A percentile compares a stretch with the other conserved stretches of the same genome.
Evolutionary conservation across 2,113 vertebrate species (phyloP).

Genomic region (Saccopteryx bilineata): DNA sequence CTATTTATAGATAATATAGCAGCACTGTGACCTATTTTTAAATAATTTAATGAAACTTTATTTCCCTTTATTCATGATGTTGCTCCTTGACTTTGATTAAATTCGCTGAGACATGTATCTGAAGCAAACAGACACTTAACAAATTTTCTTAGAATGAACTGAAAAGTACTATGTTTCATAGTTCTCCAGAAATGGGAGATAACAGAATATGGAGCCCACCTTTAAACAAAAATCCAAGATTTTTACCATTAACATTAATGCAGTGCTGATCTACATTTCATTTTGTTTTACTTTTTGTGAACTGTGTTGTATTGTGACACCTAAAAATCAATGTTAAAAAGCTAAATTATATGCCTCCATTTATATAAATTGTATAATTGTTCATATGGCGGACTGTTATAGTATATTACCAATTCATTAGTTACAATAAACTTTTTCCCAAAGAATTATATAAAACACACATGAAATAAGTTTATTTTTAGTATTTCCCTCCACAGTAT

Average conservation of each 20-base stretch:
- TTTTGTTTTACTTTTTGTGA: slow-evolving; percentile 60
- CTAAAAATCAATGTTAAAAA: slow-evolving; percentile 71
- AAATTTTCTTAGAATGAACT: slow-evolving; percentile 39
- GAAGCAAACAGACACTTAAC: slow-evolving; percentile 17
- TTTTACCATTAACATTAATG: slow-evolving; percentile 9
- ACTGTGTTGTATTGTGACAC: slow-evolving; percentile 78
- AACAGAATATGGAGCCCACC: not conserved
- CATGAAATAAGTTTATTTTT: slow-evolving; percentile 84
- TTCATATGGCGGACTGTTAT: slow-evolving; percentile 76
- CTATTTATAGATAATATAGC: slow-evolving; percentile 10
- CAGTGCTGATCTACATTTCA: slow-evolving; percentile 49
- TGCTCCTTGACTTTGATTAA: slow-evolving; percentile 16
- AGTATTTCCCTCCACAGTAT: slow-evolving; percentile 78
- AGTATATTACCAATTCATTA: slow-evolving; percentile 78
- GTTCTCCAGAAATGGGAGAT: not conserved
- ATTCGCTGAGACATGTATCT: slow-evolving; percentile 31
- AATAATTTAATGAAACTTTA: slow-evolving; percentile 33
- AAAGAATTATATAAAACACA: slow-evolving; percentile 83
- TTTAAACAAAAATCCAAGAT: slow-evolving; percentile 52
- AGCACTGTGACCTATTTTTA: slow-evolving; percentile 37
- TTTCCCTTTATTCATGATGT: slow-evolving; percentile 41
- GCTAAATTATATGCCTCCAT: slow-evolving; percentile 64
- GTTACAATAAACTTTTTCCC: slow-evolving; percentile 84
- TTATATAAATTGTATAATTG: slow-evolving; percentile 82
- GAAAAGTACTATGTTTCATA: not conserved